Conservation (phyloP, 2,113 vertebrate species). For the Dicerorhinus sumatrensis region DNA sequence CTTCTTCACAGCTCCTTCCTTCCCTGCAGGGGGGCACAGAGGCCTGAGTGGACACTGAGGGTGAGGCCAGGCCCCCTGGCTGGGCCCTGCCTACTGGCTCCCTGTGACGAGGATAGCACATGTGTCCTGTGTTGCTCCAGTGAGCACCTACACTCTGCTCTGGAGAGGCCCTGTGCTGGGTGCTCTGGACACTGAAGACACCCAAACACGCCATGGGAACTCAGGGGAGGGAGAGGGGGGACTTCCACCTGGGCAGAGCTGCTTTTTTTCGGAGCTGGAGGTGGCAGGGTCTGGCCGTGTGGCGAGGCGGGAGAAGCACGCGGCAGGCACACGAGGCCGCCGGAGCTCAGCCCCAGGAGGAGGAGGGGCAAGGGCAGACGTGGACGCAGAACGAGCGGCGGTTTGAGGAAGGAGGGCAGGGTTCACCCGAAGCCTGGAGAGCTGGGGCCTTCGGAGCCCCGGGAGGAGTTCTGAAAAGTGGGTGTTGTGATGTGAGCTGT, state of each 20-base stretch:
- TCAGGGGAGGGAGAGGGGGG: neutral
- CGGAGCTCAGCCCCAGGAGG: neutral
- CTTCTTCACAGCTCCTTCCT: neutral
- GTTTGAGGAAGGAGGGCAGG: neutral
- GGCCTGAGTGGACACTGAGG: neutral
- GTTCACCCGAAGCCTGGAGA: accelerated
- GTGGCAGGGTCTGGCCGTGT: neutral
- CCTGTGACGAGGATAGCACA: neutral
- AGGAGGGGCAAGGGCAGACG: too few relatives aligned
- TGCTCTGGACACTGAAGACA: neutral
- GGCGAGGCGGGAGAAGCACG: neutral
- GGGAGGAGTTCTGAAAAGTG: neutral
- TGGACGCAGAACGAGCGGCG: accelerated
- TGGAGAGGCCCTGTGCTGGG: neutral
- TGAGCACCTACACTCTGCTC: too few relatives aligned
- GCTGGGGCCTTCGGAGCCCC: neutral
- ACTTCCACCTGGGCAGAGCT: neutral
- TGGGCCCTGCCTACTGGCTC: neutral
- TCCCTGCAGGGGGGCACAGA: neutral
- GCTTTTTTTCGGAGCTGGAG: neutral
- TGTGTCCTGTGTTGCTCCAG: too few relatives aligned
- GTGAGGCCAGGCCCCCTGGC: neutral
- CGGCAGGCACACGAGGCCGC: neutral
- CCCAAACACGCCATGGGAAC: too few relatives aligned
- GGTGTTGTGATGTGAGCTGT: accelerated